Percentiles rank a stretch among this genome's conserved stretches.
These are phyloP conservation scores for Zootermopsis nevadensis DNA, from an alignment of 2,888 invertebrate species.

Conservation along the genomic window DNA sequence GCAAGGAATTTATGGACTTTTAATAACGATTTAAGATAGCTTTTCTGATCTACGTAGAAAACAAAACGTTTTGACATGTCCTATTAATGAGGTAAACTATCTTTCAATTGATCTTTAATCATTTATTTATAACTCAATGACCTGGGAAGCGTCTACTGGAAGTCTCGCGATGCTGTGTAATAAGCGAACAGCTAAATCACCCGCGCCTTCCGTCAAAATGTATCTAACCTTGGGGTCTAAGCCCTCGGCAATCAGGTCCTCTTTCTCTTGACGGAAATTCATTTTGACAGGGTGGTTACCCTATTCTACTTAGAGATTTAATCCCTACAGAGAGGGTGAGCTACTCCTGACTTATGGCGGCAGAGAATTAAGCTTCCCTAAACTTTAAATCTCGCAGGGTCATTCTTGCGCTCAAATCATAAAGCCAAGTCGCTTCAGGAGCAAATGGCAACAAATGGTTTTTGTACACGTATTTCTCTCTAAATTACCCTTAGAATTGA, in stretches of 20 bases:
- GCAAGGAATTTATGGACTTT: too few species aligned
- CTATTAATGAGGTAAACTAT: too few species aligned
- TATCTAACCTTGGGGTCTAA: background rate
- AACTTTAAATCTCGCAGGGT: conserved; percentile 22
- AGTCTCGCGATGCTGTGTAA: background rate
- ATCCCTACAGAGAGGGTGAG: conserved; percentile 20
- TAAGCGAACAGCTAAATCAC: background rate
- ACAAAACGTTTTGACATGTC: too few species aligned
- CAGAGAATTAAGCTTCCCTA: conserved; percentile 15
- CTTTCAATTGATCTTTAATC: too few species aligned
- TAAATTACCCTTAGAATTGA: too few species aligned
- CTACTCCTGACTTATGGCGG: conserved; percentile 27
- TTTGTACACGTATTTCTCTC: too few species aligned
- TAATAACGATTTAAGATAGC: too few species aligned
- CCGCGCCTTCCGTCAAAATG: background rate
- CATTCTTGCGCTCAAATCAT: conserved; percentile 32
- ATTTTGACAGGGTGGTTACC: conserved; percentile 34
- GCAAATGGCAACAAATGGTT: too few species aligned
- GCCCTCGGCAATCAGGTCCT: background rate
- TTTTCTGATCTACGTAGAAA: too few species aligned
- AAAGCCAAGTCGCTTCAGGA: background rate
- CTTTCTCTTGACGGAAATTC: conserved; percentile 24
- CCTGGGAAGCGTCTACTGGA: background rate
- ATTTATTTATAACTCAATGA: too few species aligned
- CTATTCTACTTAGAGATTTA: conserved; percentile 25